Evolutionary conservation across 2,888 invertebrate genomes (phyloP).

Genomic region (Neoascia interrupta): DNA sequence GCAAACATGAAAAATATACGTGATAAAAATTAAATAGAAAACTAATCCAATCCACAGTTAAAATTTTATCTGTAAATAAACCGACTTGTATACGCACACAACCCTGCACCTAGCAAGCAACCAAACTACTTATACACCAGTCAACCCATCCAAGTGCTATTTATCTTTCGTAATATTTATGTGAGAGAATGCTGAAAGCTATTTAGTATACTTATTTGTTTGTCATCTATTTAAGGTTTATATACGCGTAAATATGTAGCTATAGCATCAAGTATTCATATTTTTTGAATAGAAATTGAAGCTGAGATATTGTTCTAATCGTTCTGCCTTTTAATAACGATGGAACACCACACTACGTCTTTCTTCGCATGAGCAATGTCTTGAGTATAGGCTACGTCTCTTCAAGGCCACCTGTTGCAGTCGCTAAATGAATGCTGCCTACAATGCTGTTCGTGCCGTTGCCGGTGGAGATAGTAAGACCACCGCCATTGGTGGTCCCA

Average conservation of each 20-base stretch:
- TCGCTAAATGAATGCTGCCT: slow-evolving; percentile 73
- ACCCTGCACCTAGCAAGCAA: slow-evolving; percentile 24
- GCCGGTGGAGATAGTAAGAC: slow-evolving; percentile 43
- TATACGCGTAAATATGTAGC: slow-evolving; percentile 24
- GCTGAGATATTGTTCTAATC: slow-evolving; percentile 35
- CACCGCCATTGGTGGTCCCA: slow-evolving; percentile 44
- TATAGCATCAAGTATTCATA: slow-evolving; percentile 48
- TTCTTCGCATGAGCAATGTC: slow-evolving; percentile 79
- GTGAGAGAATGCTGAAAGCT: slow-evolving; percentile 57
- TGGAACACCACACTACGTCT: slow-evolving; percentile 37
- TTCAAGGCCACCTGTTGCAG: slow-evolving; percentile 70
- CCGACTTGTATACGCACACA: slow-evolving; percentile 28
- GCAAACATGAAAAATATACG: not conserved
- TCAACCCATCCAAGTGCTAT: slow-evolving; percentile 43
- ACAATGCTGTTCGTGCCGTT: slow-evolving; percentile 70
- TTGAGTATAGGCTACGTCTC: slow-evolving; percentile 81
- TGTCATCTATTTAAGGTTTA: slow-evolving; percentile 38
- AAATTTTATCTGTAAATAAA: slow-evolving; percentile 12
- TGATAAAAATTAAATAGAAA: slow-evolving; percentile 13
- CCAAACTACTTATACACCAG: not conserved
- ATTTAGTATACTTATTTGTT: slow-evolving; percentile 39
- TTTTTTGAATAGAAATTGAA: slow-evolving; percentile 49
- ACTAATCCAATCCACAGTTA: slow-evolving; percentile 1
- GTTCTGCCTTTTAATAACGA: no score
- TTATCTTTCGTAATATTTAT: slow-evolving; percentile 30